A percentile compares a stretch with the other conserved stretches of the same genome.
phyloP scores from a whole-genome alignment of 2,113 vertebrate species.

The Progne subis region DNA sequence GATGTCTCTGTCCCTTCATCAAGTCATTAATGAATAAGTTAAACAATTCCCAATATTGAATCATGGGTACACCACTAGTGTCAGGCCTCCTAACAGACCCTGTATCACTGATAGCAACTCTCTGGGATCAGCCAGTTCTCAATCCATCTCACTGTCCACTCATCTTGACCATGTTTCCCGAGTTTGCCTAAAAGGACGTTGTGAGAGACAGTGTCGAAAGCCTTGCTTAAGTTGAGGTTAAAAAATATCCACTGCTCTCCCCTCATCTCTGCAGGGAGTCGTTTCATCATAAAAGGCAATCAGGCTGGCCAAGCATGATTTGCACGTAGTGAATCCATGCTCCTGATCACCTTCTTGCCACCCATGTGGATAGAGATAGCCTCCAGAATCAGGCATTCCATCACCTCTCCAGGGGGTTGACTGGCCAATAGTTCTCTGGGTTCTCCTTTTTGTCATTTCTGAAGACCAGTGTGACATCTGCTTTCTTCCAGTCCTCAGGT shows the following conservation, averaged over 20 bases:
- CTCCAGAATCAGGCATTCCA: background rate
- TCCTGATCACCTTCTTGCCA: background rate
- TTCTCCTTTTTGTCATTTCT: background rate
- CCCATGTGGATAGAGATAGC: background rate
- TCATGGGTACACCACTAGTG: too few relatives aligned
- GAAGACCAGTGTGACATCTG: background rate
- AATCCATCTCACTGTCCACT: background rate
- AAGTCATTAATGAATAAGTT: background rate
- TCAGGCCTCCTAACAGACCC: background rate
- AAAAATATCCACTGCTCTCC: background rate
- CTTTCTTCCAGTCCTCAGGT: background rate
- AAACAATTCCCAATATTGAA: background rate
- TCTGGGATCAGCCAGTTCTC: background rate
- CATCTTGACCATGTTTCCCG: background rate
- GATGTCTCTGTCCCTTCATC: background rate
- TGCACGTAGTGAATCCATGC: background rate
- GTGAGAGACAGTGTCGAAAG: background rate
- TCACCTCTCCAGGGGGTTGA: background rate
- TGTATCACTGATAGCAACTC: background rate
- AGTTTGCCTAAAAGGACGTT: background rate
- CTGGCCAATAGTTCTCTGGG: background rate
- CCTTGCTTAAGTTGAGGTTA: background rate
- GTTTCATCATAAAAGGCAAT: background rate
- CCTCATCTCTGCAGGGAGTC: background rate
- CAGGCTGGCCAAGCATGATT: background rate